phyloP scores from a whole-genome alignment of 2,797 vertebrate genomes.

The Xerus rutilus region DNA sequence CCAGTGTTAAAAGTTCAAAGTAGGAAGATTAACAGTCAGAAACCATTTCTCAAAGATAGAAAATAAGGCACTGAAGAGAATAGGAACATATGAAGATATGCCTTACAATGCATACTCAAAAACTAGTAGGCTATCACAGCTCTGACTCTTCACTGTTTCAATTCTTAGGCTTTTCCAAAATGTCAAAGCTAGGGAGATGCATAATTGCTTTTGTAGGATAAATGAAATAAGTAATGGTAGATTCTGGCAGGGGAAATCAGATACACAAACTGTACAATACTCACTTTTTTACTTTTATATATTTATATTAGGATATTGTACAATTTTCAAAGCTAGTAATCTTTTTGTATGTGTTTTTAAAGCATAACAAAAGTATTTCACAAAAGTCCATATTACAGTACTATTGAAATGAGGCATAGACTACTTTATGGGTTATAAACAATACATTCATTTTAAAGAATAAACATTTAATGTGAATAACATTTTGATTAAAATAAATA shows the following conservation, averaged over 20 bases:
- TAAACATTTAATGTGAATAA: slow-evolving; percentile 82
- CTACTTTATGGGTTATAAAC: slow-evolving; percentile 81
- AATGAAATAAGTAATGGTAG: background rate
- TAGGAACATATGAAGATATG: background rate
- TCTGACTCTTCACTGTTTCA: background rate
- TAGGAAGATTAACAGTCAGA: background rate
- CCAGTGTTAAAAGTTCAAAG: background rate
- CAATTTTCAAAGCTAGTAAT: slow-evolving; percentile 76
- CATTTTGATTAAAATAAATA: slow-evolving; percentile 88
- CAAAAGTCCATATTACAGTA: slow-evolving; percentile 83
- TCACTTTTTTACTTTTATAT: slow-evolving; percentile 72
- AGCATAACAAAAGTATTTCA: slow-evolving; percentile 83
- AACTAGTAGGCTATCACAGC: background rate
- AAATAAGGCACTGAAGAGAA: background rate
- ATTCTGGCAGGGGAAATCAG: background rate
- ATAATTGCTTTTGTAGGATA: background rate
- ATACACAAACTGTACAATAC: slow-evolving; percentile 64
- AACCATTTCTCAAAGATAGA: background rate
- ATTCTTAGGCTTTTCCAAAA: background rate
- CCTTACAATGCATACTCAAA: background rate
- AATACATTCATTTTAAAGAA: slow-evolving; percentile 85
- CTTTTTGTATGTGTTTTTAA: slow-evolving; percentile 77
- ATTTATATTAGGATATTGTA: slow-evolving; percentile 83
- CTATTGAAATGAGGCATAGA: slow-evolving; percentile 79
- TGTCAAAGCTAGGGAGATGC: background rate